These are phyloP conservation scores for Volucella inflata DNA, from an alignment of 2,888 invertebrate genomes.

Conservation along the genomic window DNA sequence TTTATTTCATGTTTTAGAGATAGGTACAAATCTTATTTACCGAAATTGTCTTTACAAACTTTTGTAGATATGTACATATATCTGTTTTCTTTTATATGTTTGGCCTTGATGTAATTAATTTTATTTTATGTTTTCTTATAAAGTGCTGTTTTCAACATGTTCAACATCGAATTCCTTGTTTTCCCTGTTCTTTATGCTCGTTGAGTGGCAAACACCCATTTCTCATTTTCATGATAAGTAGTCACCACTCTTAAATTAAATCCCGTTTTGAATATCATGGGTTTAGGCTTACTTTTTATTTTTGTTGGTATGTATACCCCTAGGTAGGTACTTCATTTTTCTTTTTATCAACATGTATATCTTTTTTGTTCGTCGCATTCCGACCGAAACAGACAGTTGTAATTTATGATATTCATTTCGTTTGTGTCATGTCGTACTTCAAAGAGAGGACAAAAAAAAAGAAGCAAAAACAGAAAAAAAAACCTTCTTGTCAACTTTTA, in stretches of 20 bases:
- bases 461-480: conserved; percentile 13
- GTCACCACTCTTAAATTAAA: conserved; percentile 30
- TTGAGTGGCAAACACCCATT: conserved; percentile 28
- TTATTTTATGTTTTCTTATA: no score
- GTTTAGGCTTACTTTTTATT: conserved; percentile 3
- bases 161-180: background rate
- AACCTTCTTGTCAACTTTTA: conserved; percentile 33
- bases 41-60: no score
- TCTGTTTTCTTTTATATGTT: no score
- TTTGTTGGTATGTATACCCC: conserved; percentile 16
- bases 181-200: background rate
- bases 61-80: no score
- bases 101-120: no score
- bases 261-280: conserved; percentile 18
- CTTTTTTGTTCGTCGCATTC: conserved; percentile 67
- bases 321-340: conserved; percentile 56
- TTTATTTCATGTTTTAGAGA: no score
- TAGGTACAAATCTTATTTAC: no score
- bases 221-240: conserved; percentile 15
- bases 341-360: conserved; percentile 32
- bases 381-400: conserved; percentile 63
- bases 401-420: conserved; percentile 75
- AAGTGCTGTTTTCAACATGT: no score
- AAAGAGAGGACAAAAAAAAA: conserved; percentile 31
- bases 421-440: conserved; percentile 55